Conservation (phyloP, 2,113 vertebrate genomes). For the Mesembrinibis cayennensis region DNA sequence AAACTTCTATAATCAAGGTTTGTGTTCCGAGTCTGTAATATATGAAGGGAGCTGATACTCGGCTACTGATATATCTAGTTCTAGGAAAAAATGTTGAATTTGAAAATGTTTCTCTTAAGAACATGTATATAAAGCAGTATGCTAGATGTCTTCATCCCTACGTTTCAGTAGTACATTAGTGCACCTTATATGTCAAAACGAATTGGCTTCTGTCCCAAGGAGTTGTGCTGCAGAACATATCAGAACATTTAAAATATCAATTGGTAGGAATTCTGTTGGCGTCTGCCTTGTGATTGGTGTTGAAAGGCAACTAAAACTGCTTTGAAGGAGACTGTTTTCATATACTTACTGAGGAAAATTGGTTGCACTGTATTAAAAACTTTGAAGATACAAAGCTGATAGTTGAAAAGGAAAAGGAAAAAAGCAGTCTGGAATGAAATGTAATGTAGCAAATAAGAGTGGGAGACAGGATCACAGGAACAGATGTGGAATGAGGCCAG, state of each 20-base stretch:
- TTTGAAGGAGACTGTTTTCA: neutral
- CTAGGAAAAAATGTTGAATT: neutral
- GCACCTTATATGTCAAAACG: neutral
- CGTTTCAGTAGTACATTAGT: neutral
- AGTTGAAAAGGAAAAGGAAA: neutral
- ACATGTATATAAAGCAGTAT: neutral
- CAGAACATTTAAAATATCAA: neutral
- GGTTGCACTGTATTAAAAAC: neutral
- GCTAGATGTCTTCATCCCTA: neutral
- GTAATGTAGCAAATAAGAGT: neutral
- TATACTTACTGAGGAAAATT: neutral
- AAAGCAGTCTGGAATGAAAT: neutral
- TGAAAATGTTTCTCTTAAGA: neutral
- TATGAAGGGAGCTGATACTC: neutral
- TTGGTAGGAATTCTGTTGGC: neutral
- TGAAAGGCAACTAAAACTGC: neutral
- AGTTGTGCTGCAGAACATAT: neutral
- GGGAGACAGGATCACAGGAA: neutral
- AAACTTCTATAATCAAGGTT: neutral
- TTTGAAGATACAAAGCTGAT: neutral
- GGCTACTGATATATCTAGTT: neutral
- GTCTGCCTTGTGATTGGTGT: neutral
- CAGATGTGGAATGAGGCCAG: neutral
- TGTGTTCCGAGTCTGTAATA: neutral
- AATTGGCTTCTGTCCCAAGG: fast-evolving